Evolutionary conservation across 1,140 invertebrate species (phyloP), one percentile per base, ranked within the genome.

Genomic region (Physella acuta): DNA sequence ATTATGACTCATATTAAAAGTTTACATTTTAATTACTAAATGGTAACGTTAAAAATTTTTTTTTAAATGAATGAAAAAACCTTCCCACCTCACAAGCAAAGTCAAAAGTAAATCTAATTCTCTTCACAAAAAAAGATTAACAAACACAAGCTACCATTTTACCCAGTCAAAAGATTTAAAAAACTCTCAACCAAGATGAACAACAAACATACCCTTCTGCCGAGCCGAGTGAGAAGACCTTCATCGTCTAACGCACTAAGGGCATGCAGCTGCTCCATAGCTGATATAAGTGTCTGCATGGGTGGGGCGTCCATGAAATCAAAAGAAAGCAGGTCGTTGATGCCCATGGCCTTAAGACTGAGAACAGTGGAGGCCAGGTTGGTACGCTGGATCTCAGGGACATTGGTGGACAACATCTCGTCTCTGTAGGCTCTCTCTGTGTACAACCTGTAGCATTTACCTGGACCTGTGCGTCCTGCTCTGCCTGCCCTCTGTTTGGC

Each of bases 221-320:
- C 97, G 0, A 99, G 87, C 34, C 94, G 87, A 0, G 97, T 99
- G 0, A 99, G 87, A 39, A 99, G 85, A 1, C 97, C 97, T 87
- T 99, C 96, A 79, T 98, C 93, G 84, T 99, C 97, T 0, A 99
- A 86, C 0, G 98, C 97, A 74, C 94, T 97, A 0, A 99, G 87
- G 14, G 96, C 98, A 86, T 99, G 97, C 34, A 99, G 86, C 75
- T 97, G 94, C 83, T 98, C 96, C 70, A 99, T 87, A 4, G 98
- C 98, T 90, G 98, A 97, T 20, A 99, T 95, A 53, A 99, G 88
- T 0, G 95, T 86, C 81, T 88, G 83, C 11, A 97, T 94, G 0
- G 97, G 97, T 14, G 98, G 98, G 0, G 97, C 94, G 85, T 99
- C 98, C 97, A 99, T 99, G 85, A 99, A 99, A 87, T 99, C 97